Evolutionary conservation across 2,888 invertebrate genomes (phyloP).

Genomic region (Exephanes ischioxanthus): DNA sequence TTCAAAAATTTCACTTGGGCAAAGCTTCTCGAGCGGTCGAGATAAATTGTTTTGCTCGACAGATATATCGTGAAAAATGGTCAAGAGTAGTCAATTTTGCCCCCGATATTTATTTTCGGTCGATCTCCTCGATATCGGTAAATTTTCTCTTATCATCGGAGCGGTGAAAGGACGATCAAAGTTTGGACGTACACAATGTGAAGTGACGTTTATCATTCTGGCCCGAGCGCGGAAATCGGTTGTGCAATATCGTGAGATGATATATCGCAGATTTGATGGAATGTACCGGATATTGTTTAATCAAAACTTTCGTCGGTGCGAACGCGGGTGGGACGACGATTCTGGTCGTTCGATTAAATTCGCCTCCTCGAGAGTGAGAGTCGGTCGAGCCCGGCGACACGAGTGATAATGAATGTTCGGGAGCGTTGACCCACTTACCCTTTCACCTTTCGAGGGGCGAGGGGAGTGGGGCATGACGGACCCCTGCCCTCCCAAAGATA

Average conservation of each 20-base stretch:
- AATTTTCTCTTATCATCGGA: not conserved
- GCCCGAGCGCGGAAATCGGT: not conserved
- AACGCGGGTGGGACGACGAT: not conserved
- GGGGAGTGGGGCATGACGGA: not conserved
- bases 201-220: not conserved
- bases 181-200: not conserved
- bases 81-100: not conserved
- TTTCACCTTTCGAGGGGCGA: not conserved
- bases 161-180: no score
- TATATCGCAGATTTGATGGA: constrained; percentile 29
- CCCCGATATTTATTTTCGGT: no score
- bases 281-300: constrained; percentile 53
- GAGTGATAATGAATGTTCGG: constrained; percentile 6
- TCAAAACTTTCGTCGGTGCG: constrained; percentile 49
- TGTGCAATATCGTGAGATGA: not conserved
- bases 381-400: constrained; percentile 18
- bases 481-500: no score
- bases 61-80: not conserved
- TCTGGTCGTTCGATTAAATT: constrained; percentile 53
- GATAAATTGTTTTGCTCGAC: not conserved
- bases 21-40: not conserved
- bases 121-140: not conserved
- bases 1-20: no score
- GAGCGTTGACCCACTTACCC: constrained; percentile 51
- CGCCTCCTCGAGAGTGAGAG: constrained; percentile 23